Conservation (phyloP, 2,797 vertebrate species). For the Sebastes dallii region DNA sequence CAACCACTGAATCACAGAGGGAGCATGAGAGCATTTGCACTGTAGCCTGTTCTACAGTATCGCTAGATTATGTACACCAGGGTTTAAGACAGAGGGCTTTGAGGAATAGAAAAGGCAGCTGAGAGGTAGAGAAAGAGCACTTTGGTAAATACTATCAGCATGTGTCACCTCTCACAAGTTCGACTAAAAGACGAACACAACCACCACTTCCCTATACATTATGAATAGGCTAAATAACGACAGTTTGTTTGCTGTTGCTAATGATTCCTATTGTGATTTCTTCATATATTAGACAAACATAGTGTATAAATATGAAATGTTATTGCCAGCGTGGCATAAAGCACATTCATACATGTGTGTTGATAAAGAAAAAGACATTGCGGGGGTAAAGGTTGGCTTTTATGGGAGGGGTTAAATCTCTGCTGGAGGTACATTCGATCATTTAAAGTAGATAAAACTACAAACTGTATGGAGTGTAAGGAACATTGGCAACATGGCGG, state of each 20-base stretch:
- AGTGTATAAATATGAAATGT: not conserved
- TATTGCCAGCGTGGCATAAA: not conserved
- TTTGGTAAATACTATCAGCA: constrained; percentile 29
- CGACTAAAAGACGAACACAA: not conserved
- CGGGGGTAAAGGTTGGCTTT: not conserved
- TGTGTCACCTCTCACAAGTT: not conserved
- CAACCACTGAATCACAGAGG: not conserved
- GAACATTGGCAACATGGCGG: not conserved
- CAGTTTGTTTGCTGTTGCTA: too few relatives aligned
- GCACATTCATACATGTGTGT: not conserved
- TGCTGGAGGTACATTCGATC: not conserved
- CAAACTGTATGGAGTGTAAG: not conserved
- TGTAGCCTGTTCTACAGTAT: not conserved
- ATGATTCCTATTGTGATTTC: not conserved
- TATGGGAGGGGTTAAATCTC: not conserved
- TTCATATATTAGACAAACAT: not conserved
- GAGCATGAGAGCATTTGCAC: not conserved
- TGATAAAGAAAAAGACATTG: not conserved
- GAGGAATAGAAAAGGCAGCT: not conserved
- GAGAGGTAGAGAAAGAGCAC: constrained; percentile 1
- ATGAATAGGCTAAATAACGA: too few relatives aligned
- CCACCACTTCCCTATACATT: not conserved
- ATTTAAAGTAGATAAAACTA: not conserved
- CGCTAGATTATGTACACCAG: not conserved
- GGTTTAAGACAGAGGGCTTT: not conserved